phyloP scores from a whole-genome alignment of 2,113 vertebrate species.

The Actenoides lindsayi region DNA sequence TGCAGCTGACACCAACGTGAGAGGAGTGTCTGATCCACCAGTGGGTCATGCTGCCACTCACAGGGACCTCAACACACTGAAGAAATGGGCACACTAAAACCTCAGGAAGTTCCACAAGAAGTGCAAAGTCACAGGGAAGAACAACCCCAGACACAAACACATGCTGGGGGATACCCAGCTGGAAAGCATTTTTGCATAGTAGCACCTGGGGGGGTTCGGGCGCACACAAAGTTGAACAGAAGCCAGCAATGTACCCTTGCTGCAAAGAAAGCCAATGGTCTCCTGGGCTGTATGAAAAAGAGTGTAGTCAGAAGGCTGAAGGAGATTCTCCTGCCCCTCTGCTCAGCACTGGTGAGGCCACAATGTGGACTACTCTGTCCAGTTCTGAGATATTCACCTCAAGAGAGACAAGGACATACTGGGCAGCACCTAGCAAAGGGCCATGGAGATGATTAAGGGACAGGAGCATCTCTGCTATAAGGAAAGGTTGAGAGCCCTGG shows the following conservation, averaged over 20 bases:
- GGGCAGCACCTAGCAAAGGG: not conserved
- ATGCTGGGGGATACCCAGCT: not conserved
- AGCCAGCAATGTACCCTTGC: not conserved
- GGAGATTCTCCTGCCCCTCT: not conserved
- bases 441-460: not conserved
- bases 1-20: not conserved
- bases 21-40: not conserved
- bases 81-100: not conserved
- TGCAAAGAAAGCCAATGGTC: not conserved
- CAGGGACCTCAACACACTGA: not conserved
- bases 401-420: not conserved
- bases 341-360: not conserved
- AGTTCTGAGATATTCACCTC: not conserved
- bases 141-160: not conserved
- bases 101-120: not conserved
- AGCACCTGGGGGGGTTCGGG: not conserved
- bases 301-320: not conserved
- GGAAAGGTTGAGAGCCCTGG: not conserved
- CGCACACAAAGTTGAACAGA: not conserved
- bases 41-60: fast-evolving
- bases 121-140: not conserved
- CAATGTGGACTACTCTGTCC: not conserved
- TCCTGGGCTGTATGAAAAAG: not conserved
- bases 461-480: not conserved
- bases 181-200: not conserved